Conservation (phyloP, 2,888 invertebrate genomes). For the Piscicola geometra region DNA sequence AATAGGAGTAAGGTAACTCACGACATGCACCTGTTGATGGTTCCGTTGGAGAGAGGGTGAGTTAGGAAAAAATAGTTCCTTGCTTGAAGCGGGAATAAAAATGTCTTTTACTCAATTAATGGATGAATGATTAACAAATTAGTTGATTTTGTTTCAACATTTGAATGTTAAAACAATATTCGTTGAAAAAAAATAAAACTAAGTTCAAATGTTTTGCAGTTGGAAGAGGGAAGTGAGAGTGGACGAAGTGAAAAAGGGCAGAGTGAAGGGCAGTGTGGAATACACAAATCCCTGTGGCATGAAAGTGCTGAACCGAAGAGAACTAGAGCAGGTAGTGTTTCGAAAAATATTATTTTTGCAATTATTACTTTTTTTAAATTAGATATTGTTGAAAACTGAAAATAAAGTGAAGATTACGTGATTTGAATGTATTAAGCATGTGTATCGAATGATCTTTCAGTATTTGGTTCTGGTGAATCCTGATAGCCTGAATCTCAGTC, state of each 20-base stretch:
- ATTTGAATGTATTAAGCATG: too few relatives aligned
- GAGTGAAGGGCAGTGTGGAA: constrained; percentile 71
- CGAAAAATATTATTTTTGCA: too few relatives aligned
- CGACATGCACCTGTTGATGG: constrained; percentile 63
- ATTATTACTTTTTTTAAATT: too few relatives aligned
- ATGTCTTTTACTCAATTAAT: not conserved
- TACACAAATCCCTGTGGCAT: constrained; percentile 72
- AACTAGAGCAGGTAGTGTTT: not conserved
- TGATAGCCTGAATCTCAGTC: constrained; percentile 70
- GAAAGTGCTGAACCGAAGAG: constrained; percentile 28
- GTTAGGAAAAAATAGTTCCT: constrained; percentile 14
- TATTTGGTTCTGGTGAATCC: constrained; percentile 69
- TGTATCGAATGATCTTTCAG: too few relatives aligned
- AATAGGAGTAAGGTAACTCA: constrained; percentile 55
- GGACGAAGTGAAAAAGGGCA: constrained; percentile 71
- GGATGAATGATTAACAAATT: too few relatives aligned
- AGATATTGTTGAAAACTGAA: too few relatives aligned
- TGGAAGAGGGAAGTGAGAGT: constrained; percentile 91
- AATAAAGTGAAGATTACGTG: too few relatives aligned
- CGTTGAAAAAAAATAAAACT: too few relatives aligned
- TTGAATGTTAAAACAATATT: too few relatives aligned
- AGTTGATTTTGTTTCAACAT: too few relatives aligned
- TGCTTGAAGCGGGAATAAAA: not conserved
- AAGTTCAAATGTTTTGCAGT: too few relatives aligned
- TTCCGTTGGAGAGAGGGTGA: constrained; percentile 64